Percentiles rank a stretch among this genome's conserved stretches.
Conservation (phyloP, 2,888 invertebrate genomes). For the Tetropium fuscum region DNA sequence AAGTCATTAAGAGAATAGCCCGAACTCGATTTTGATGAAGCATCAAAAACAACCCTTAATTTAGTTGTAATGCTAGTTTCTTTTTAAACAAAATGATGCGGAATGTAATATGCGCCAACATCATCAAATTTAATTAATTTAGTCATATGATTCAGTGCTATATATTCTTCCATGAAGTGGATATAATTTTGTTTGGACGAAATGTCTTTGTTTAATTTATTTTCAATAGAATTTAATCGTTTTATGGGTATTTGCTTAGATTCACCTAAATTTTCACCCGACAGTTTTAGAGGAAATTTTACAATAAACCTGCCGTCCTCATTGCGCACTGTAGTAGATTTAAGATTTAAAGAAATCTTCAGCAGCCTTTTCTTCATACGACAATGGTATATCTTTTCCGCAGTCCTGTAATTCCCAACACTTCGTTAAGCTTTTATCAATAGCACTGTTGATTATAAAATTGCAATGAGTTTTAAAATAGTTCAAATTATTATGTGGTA, state of each 20-base stretch:
- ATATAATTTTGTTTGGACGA: slow-evolving; percentile 15
- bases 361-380: not conserved
- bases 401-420: not conserved
- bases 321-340: not conserved
- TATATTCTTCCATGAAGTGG: slow-evolving; percentile 39
- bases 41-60: not conserved
- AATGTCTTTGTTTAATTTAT: not conserved
- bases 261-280: not conserved
- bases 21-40: not conserved
- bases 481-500: not conserved
- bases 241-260: not conserved
- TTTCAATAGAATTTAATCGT: slow-evolving; percentile 1
- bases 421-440: slow-evolving; percentile 1
- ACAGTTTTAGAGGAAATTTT: not conserved
- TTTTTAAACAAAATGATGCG: slow-evolving; percentile 50
- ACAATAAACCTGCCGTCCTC: slow-evolving; percentile 1
- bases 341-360: not conserved
- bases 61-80: slow-evolving; percentile 45
- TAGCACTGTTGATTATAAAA: not conserved
- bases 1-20: not conserved
- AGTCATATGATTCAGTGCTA: slow-evolving; percentile 29
- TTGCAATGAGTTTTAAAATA: not conserved
- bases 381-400: not conserved
- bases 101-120: slow-evolving; percentile 35
- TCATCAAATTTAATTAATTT: slow-evolving; percentile 3